Conservation (phyloP, 2,797 vertebrate genomes). For the Coracias cyanogaster region DNA sequence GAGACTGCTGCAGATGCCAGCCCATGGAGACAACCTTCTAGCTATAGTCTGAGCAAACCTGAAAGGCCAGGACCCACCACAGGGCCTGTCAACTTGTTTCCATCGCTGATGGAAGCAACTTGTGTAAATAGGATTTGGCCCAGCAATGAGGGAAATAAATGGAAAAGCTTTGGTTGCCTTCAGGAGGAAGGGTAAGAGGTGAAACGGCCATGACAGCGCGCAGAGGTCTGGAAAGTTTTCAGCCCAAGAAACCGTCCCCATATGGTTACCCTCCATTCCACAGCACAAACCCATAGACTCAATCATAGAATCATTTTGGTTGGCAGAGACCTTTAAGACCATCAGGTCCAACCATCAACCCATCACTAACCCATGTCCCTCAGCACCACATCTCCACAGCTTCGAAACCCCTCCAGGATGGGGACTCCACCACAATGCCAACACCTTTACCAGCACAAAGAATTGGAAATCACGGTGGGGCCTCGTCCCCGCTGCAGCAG, state of each 20-base stretch:
- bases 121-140: not conserved
- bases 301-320: not conserved
- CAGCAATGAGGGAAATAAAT: not conserved
- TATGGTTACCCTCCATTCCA: accelerated
- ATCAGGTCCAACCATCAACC: not conserved
- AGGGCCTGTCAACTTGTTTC: not conserved
- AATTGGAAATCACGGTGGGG: not conserved
- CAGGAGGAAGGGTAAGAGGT: accelerated
- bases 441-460: not conserved
- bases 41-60: not conserved
- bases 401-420: not conserved
- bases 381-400: not conserved
- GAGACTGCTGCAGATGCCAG: not conserved
- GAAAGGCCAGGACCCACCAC: not conserved
- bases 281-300: not conserved
- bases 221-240: not conserved
- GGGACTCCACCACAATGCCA: not conserved
- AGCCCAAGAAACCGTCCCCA: not conserved
- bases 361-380: not conserved
- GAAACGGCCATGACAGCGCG: accelerated
- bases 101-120: not conserved
- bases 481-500: accelerated
- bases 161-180: not conserved
- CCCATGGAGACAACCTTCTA: not conserved
- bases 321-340: not conserved